These are phyloP conservation scores for Microtus ochrogaster DNA, from an alignment of 2,113 vertebrate species.

Conservation along the genomic window DNA sequence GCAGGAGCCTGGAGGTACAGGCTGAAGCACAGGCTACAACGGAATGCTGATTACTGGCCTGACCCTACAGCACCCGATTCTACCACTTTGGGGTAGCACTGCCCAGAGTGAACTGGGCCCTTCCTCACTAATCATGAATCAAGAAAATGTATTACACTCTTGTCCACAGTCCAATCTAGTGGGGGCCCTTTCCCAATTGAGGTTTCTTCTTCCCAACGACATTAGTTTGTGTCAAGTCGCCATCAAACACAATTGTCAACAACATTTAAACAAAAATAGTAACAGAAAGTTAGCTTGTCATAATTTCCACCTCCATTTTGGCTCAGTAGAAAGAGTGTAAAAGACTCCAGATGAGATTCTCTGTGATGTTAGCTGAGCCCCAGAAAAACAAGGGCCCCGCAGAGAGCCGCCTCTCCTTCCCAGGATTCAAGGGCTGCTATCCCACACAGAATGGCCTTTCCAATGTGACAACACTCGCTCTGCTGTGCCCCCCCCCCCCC, in stretches of 20 bases:
- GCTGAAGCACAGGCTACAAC: not conserved
- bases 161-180: not conserved
- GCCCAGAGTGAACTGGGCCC: not conserved
- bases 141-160: not conserved
- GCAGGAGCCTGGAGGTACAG: not conserved
- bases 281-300: not conserved
- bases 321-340: not conserved
- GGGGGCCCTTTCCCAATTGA: not conserved
- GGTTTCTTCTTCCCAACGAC: not conserved
- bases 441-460: not conserved
- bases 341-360: not conserved
- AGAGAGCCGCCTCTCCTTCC: not conserved
- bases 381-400: not conserved
- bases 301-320: not conserved
- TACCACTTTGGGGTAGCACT: too few species aligned
- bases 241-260: not conserved
- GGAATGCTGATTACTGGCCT: not conserved
- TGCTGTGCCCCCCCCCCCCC: not conserved
- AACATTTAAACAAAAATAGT: not conserved
- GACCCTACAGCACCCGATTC: rapidly evolving
- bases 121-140: not conserved
- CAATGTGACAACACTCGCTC: not conserved
- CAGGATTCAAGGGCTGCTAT: not conserved
- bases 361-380: not conserved
- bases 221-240: not conserved